A percentile compares a stretch with the other conserved stretches of the same genome.
Evolutionary conservation across 2,113 vertebrate species (phyloP).

Genomic region (Recurvirostra avosetta): DNA sequence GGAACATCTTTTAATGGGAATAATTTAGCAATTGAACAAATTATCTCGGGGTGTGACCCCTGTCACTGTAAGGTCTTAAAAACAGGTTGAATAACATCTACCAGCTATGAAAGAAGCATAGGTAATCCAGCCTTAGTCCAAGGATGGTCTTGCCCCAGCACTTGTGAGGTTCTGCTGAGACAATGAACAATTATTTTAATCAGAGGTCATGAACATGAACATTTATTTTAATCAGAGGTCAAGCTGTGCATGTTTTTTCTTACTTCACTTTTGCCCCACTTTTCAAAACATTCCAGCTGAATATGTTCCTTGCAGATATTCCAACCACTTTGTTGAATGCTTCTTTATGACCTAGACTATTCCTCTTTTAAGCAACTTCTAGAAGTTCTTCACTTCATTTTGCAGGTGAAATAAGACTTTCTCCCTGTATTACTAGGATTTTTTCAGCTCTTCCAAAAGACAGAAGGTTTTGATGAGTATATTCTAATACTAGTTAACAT

Average conservation of each 20-base stretch:
- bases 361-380: not conserved
- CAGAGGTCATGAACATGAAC: too few relatives aligned
- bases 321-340: not conserved
- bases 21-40: not conserved
- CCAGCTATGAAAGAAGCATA: not conserved
- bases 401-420: not conserved
- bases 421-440: not conserved
- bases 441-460: not conserved
- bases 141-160: not conserved
- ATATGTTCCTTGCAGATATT: not conserved
- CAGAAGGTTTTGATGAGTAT: not conserved
- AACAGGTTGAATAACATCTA: not conserved
- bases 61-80: not conserved
- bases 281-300: not conserved
- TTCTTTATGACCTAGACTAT: not conserved
- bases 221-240: not conserved
- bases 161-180: not conserved
- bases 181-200: not conserved
- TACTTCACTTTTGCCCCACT: not conserved
- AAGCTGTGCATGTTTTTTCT: not conserved
- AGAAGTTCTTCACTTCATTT: not conserved
- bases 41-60: not conserved
- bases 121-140: not conserved
- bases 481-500: not conserved
- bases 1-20: not conserved